Conservation (phyloP, 1,140 invertebrate species). For the Euglossa dilemma region DNA sequence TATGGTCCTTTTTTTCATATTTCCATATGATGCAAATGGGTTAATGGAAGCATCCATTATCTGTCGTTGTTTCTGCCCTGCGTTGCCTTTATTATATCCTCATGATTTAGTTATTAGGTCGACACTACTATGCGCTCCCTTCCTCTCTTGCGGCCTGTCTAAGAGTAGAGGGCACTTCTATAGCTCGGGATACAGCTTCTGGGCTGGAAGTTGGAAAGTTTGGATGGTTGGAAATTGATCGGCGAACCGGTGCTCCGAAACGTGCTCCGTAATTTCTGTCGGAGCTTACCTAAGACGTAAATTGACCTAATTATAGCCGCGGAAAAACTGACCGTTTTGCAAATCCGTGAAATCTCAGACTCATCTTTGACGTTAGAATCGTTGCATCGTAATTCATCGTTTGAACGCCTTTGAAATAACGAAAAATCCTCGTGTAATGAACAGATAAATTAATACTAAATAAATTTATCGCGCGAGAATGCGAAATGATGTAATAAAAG, state of each 20-base stretch:
- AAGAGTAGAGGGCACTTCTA: constrained; percentile 24
- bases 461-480: too few relatives aligned
- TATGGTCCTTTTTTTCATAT: too few relatives aligned
- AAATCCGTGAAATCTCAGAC: neutral
- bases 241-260: constrained; percentile 5
- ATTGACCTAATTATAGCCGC: constrained; percentile 19
- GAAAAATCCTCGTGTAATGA: too few relatives aligned
- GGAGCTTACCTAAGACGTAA: constrained; percentile 3
- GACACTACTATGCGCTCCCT: constrained; percentile 19
- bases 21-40: too few relatives aligned
- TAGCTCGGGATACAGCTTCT: neutral
- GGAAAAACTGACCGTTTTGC: neutral
- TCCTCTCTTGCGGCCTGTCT: neutral
- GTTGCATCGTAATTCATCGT: too few relatives aligned
- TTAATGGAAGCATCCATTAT: constrained; percentile 44
- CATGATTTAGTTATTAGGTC: constrained; percentile 51
- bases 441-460: too few relatives aligned
- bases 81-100: constrained; percentile 38
- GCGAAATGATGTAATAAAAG: too few relatives aligned
- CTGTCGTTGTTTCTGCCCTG: constrained; percentile 14
- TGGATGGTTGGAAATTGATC: constrained; percentile 45
- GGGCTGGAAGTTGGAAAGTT: constrained; percentile 35
- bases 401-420: too few relatives aligned
- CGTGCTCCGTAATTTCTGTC: constrained; percentile 15
- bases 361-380: too few relatives aligned